Evolutionary conservation across 2,888 invertebrate species (phyloP), one percentile per base, ranked within the genome.

Genomic region (Chloromyia formosa): DNA sequence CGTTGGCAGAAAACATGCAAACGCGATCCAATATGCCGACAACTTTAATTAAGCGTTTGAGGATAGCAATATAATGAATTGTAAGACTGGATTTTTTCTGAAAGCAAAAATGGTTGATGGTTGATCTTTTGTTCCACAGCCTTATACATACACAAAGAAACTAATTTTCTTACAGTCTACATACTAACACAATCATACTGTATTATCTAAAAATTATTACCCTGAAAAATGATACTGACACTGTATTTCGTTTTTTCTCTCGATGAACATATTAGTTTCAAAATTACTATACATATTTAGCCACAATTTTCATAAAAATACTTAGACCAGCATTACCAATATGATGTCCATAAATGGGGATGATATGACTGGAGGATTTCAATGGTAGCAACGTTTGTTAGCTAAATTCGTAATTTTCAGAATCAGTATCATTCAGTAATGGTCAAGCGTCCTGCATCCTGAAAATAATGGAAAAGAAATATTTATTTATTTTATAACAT

Each of bases 401-500:
- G 78, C 80, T 81, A 78, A 81, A 78, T 76, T 83, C 83, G 77
- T 83, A 83, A 78, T 80, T 83, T 78, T 83, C 84, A 79, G 83
- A 82, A 80, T 84, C 84, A 81, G 82, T 82, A 81, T 80, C 82
- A 77, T 80, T 80, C 81, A 85, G 82, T 85, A 85, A 81, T 83
- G 85, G 85, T 85, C 85, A 85, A 82, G 84, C 84, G 75, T 84
- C 84, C 75, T 81, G 79, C 74, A 85, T 84, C 82, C 85, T 85
- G 80, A 10, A 81, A 80, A 76, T 9, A 81, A 80, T 75, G 53
- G 27, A 49, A 62, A 62, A 62, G 18, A 61, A 16, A 9, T 20
- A 58, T 58, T 20, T 42, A 58, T 58, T 58, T 22, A 58, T 58
- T 5, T 58, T 16, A 7, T 22, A 16, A 20, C 18, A 58, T 58